Evolutionary conservation across 2,113 vertebrate genomes (phyloP).

Genomic region (Rhinolophus ferrumequinum): DNA sequence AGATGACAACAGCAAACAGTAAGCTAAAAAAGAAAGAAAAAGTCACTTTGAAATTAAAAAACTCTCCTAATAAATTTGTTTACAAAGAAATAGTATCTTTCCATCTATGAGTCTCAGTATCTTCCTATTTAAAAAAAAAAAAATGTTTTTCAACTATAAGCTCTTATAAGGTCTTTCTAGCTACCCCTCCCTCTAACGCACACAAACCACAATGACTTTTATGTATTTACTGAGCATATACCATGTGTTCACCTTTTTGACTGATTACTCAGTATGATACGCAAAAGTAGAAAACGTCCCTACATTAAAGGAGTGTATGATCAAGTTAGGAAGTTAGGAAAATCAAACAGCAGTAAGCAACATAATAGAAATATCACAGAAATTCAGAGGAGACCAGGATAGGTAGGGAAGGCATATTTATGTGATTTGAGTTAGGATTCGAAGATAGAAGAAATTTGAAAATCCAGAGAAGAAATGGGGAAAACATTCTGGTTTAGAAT

Average conservation of each 20-base stretch:
- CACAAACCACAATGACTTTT: background rate
- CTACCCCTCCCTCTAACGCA: background rate
- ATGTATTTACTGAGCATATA: background rate
- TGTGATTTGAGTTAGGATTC: background rate
- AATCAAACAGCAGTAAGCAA: background rate
- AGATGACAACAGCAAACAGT: background rate
- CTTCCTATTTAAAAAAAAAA: background rate
- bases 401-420: background rate
- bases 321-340: background rate
- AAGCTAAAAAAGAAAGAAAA: background rate
- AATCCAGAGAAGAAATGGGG: background rate
- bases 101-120: background rate
- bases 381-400: background rate
- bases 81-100: slow-evolving; percentile 5
- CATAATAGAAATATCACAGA: background rate
- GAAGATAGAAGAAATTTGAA: background rate
- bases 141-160: background rate
- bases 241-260: background rate
- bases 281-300: background rate
- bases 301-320: background rate
- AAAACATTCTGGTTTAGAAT: background rate
- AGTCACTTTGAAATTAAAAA: slow-evolving; percentile 2
- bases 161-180: background rate
- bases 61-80: background rate
- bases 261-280: background rate